Percentiles rank a stretch among this genome's conserved stretches.
Evolutionary conservation across 2,888 invertebrate genomes (phyloP).

Genomic region (Drosophila mimetica): DNA sequence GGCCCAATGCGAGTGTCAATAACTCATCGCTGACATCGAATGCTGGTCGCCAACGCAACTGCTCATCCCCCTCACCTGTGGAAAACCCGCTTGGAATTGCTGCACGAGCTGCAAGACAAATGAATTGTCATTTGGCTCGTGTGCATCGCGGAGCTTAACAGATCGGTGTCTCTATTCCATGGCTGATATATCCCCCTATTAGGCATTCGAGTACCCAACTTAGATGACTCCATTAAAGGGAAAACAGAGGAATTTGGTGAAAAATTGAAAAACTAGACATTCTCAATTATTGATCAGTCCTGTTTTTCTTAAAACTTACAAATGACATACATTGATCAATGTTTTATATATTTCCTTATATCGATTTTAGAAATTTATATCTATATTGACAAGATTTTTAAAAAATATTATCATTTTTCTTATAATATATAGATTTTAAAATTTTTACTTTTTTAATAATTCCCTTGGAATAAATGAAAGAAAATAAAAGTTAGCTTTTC

Average conservation of each 20-base stretch:
- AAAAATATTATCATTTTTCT: too few relatives aligned
- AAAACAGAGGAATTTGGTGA: neutral
- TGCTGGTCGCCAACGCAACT: constrained; percentile 53
- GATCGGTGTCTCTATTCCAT: constrained; percentile 23
- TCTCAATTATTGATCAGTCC: neutral
- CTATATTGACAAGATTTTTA: too few relatives aligned
- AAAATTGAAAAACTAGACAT: neutral
- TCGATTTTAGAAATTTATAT: too few relatives aligned
- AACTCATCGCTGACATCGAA: constrained; percentile 59
- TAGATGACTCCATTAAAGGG: constrained; percentile 36
- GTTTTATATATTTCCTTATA: too few relatives aligned
- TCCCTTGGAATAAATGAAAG: too few relatives aligned
- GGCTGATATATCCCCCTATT: constrained; percentile 34
- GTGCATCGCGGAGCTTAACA: constrained; percentile 1
- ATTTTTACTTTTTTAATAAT: too few relatives aligned
- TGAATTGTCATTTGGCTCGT: constrained; percentile 70
- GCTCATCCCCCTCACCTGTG: constrained; percentile 2
- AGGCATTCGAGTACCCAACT: constrained; percentile 16
- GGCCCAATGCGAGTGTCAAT: constrained; percentile 39
- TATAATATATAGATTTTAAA: too few relatives aligned
- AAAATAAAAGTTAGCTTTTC: too few relatives aligned
- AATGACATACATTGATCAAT: neutral
- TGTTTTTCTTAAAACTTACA: neutral
- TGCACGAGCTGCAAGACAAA: constrained; percentile 59
- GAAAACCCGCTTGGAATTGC: constrained; percentile 58